Evolutionary conservation across 2,888 invertebrate genomes (phyloP).

Genomic region (Melanostoma mellinum): DNA sequence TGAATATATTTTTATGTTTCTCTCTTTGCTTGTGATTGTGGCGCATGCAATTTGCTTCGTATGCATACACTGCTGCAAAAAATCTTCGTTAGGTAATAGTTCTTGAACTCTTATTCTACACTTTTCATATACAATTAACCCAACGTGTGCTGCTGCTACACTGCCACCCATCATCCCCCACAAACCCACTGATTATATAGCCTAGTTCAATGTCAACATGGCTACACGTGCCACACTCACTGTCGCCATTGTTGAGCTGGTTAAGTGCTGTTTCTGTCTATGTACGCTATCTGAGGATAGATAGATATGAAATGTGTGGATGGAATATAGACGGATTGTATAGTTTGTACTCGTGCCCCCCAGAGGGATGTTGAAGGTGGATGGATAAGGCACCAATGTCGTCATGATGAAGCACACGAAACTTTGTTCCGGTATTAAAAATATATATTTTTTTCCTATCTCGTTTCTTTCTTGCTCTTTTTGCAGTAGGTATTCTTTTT

Average conservation of each 20-base stretch:
- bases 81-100: conserved; percentile 64
- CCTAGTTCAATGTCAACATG: conserved; percentile 72
- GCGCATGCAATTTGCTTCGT: conserved; percentile 57
- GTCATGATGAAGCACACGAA: conserved; percentile 15
- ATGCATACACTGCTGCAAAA: conserved; percentile 31
- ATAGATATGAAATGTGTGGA: conserved; percentile 29
- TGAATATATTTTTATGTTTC: conserved; percentile 16
- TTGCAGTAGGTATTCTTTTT: not conserved
- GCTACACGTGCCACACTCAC: conserved; percentile 72
- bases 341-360: conserved; percentile 17
- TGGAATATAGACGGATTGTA: conserved; percentile 36
- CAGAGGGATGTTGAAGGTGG: conserved; percentile 33
- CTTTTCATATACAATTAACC: conserved; percentile 37
- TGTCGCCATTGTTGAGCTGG: conserved; percentile 72
- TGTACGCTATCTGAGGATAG: conserved; percentile 35
- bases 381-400: conserved; percentile 2
- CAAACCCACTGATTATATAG: conserved; percentile 63
- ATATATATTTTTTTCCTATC: not conserved
- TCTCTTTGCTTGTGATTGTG: conserved; percentile 12
- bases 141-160: conserved; percentile 5
- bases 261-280: conserved; percentile 60
- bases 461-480: conserved; percentile 9
- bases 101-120: conserved; percentile 39
- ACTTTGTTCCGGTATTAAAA: conserved; percentile 52
- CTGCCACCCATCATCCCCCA: conserved; percentile 51